Conservation (phyloP, 2,888 invertebrate species). For the Eupithecia subfuscata region DNA sequence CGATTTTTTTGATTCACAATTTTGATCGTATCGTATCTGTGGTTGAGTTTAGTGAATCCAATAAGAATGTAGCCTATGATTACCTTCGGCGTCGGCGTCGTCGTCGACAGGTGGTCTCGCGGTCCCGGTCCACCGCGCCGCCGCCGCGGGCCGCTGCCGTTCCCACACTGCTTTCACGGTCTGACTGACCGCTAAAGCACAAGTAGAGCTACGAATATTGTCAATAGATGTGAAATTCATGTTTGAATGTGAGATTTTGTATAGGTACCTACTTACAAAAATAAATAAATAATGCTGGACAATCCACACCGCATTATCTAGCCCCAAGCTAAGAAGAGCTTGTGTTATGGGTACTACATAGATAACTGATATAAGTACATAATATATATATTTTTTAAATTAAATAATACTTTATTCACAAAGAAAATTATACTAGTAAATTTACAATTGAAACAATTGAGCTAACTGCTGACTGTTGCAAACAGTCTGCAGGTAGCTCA, state of each 20-base stretch:
- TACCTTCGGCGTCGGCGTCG: background rate
- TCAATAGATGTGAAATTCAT: background rate
- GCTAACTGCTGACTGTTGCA: too few relatives aligned
- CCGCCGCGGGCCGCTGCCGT: constrained; percentile 21
- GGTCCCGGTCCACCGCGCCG: background rate
- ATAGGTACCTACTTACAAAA: too few relatives aligned
- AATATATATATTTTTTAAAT: too few relatives aligned
- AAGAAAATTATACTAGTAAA: too few relatives aligned
- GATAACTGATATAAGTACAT: too few relatives aligned
- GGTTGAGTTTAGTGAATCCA: background rate
- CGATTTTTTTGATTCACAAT: background rate
- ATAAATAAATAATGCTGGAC: too few relatives aligned
- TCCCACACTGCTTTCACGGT: constrained; percentile 31
- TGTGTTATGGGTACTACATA: too few relatives aligned
- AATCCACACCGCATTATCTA: too few relatives aligned
- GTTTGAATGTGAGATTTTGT: background rate
- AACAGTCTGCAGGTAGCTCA: too few relatives aligned
- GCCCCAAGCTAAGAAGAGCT: too few relatives aligned
- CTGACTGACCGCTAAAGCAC: constrained; percentile 9
- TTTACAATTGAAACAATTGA: too few relatives aligned
- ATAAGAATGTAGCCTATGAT: background rate
- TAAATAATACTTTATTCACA: too few relatives aligned
- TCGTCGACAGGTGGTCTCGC: constrained; percentile 13
- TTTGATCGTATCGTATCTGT: background rate
- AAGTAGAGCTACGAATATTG: background rate